A percentile compares a stretch with the other conserved stretches of the same genome.
These are phyloP conservation scores for Aegithalos caudatus DNA, from an alignment of 2,113 vertebrate species.

Conservation along the genomic window DNA sequence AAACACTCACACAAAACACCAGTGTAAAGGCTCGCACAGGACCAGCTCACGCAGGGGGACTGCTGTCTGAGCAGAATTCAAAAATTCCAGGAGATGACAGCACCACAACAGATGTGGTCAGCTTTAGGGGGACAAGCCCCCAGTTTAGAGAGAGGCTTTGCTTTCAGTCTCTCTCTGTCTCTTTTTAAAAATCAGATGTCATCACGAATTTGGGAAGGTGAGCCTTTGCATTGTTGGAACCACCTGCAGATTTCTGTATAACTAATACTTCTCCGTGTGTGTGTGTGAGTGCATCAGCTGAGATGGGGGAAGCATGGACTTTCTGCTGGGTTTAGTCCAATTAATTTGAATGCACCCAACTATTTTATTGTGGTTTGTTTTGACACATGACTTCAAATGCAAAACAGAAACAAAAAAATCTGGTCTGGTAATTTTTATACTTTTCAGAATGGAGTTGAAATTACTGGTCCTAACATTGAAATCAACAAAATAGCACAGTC, in stretches of 20 bases:
- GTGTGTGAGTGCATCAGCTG: background rate
- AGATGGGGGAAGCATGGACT: background rate
- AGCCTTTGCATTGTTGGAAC: slow-evolving; percentile 31
- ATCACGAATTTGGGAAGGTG: background rate
- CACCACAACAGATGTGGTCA: background rate
- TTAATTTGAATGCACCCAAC: background rate
- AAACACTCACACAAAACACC: slow-evolving; percentile 75
- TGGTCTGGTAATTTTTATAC: background rate
- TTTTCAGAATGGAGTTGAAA: background rate
- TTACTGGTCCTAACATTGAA: background rate
- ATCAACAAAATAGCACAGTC: background rate
- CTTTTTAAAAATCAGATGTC: background rate
- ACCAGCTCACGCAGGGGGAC: background rate
- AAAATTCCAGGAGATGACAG: background rate
- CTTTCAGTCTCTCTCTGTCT: background rate
- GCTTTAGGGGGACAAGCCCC: background rate
- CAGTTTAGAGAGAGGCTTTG: background rate
- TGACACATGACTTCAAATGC: background rate
- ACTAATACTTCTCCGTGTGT: background rate
- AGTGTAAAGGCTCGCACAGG: slow-evolving; percentile 50
- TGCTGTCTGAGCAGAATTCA: background rate
- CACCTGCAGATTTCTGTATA: background rate
- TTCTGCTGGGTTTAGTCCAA: background rate
- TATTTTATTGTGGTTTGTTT: background rate
- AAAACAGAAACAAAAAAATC: background rate